These are phyloP conservation scores for Macrochelys suwanniensis DNA, from an alignment of 2,797 vertebrate species.

Conservation along the genomic window DNA sequence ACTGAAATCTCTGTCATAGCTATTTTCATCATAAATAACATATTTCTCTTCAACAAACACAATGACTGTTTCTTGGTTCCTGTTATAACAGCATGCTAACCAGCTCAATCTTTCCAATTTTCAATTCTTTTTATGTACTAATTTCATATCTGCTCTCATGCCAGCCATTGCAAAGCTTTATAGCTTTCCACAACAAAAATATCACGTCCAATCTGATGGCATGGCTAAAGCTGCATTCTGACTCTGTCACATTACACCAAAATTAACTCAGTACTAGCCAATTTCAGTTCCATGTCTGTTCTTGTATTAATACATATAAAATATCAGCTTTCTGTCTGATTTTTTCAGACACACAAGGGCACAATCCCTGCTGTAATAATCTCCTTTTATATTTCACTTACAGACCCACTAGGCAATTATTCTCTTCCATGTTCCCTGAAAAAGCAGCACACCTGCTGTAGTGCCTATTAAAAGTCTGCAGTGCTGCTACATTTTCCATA, in stretches of 20 bases:
- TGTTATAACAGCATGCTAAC: background rate
- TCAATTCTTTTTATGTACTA: background rate
- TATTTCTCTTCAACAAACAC: background rate
- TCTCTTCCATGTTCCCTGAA: background rate
- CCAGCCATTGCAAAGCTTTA: background rate
- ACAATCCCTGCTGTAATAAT: background rate
- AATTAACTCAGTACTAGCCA: background rate
- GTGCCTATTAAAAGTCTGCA: background rate
- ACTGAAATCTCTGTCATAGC: background rate
- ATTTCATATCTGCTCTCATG: background rate
- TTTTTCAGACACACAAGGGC: background rate
- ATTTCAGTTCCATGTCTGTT: background rate
- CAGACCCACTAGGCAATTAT: background rate
- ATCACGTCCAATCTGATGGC: background rate
- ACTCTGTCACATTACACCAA: background rate
- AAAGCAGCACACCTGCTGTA: background rate
- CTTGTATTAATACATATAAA: background rate
- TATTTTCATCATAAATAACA: background rate
- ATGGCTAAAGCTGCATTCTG: background rate
- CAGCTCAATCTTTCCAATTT: background rate
- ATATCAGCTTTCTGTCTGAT: rapidly evolving
- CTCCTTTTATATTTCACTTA: background rate
- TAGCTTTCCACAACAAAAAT: background rate
- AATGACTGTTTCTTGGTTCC: background rate
- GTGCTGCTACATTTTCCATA: background rate